Conservation (phyloP, 2,888 invertebrate species). For the Gastrophysa polygoni region DNA sequence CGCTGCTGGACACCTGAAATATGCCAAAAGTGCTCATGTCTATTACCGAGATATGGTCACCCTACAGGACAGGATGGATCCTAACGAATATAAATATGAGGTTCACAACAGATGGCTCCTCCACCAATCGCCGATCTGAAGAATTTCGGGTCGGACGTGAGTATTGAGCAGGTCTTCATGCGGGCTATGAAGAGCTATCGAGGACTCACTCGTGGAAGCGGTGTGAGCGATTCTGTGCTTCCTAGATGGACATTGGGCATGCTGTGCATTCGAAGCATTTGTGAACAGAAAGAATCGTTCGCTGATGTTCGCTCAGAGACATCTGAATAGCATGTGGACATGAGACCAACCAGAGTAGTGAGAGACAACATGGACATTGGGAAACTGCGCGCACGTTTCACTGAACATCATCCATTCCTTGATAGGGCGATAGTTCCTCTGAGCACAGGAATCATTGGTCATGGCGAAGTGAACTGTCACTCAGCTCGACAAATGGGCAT, state of each 20-base stretch:
- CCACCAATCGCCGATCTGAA: constrained; percentile 28
- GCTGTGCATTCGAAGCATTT: no score
- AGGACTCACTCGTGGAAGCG: constrained; percentile 37
- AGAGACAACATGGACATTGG: constrained; percentile 2
- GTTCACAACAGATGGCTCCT: constrained; percentile 29
- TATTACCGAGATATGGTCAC: constrained; percentile 15
- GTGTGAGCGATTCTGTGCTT: constrained; percentile 29
- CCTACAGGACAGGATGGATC: constrained; percentile 14
- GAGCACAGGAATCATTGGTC: constrained; percentile 8
- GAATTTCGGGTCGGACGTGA: constrained; percentile 42
- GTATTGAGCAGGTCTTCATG: constrained; percentile 48
- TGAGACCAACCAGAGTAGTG: neutral
- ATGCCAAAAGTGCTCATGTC: constrained; percentile 11
- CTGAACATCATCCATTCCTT: constrained; percentile 12
- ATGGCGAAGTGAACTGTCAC: neutral
- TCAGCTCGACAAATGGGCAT: neutral
- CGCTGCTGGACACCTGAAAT: constrained; percentile 24
- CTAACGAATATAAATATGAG: constrained; percentile 14
- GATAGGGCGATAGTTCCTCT: constrained; percentile 8
- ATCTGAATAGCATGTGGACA: constrained; percentile 9
- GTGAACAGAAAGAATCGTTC: neutral
- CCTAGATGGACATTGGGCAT: constrained; percentile 34
- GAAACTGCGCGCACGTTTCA: constrained; percentile 4
- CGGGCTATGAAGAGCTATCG: constrained; percentile 39
- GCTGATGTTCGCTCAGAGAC: neutral